These are phyloP conservation scores for Parochlus steinenii DNA, from an alignment of 2,888 invertebrate genomes.

Conservation along the genomic window DNA sequence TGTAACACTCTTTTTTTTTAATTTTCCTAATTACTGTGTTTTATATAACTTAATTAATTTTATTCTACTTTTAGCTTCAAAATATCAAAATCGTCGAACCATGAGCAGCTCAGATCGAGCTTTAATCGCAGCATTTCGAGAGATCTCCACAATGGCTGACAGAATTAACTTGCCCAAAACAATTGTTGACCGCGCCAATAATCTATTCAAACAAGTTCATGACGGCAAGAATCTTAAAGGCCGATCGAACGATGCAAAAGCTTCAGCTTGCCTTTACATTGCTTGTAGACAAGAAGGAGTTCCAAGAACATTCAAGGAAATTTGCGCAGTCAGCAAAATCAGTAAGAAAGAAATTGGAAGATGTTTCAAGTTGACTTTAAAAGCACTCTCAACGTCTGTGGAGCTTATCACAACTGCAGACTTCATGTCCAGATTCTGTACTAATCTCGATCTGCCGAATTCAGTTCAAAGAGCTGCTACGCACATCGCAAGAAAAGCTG, in stretches of 20 bases:
- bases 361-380: slow-evolving; percentile 92
- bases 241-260: slow-evolving; percentile 93
- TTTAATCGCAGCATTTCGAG: slow-evolving; percentile 86
- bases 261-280: slow-evolving; percentile 96
- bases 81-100: slow-evolving; percentile 56
- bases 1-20: no score
- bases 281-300: slow-evolving; percentile 98
- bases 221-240: slow-evolving; percentile 93
- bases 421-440: slow-evolving; percentile 98
- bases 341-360: slow-evolving; percentile 98
- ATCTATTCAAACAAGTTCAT: slow-evolving; percentile 95
- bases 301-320: slow-evolving; percentile 97
- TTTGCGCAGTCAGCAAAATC: slow-evolving; percentile 96
- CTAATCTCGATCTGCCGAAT: slow-evolving; percentile 74
- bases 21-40: no score
- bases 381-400: slow-evolving; percentile 90
- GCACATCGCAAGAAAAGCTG: slow-evolving; percentile 90
- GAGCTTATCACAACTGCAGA: slow-evolving; percentile 96
- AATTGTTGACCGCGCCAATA: slow-evolving; percentile 91
- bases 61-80: slow-evolving; percentile 32
- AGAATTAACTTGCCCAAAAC: slow-evolving; percentile 92
- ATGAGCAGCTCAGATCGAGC: slow-evolving; percentile 93
- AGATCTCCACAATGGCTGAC: slow-evolving; percentile 97
- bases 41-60: slow-evolving; percentile 6
- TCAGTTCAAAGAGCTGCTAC: slow-evolving; percentile 88